These are phyloP conservation scores for Atta cephalotes DNA, from an alignment of 1,140 invertebrate species.

Conservation along the genomic window DNA sequence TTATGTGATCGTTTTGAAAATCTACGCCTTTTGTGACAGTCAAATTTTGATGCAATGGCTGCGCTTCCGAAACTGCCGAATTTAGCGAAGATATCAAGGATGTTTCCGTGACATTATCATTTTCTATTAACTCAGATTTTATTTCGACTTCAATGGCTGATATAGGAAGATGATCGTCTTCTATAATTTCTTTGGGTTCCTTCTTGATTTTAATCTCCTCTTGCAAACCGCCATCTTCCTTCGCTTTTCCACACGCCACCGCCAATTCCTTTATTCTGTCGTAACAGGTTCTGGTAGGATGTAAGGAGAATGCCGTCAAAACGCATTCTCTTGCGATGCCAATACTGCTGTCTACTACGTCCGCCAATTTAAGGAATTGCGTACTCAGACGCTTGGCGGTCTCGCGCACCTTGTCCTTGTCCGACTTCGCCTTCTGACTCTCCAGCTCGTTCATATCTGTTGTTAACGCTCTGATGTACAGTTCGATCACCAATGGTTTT, in stretches of 20 bases:
- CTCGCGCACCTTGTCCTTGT: constrained; percentile 86
- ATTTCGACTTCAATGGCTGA: neutral
- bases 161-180: neutral
- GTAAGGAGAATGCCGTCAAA: constrained; percentile 89
- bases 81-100: neutral
- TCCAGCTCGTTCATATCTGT: constrained; percentile 92
- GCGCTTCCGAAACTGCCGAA: neutral
- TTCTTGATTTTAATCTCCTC: constrained; percentile 28
- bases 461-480: constrained; percentile 91
- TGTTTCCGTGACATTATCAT: constrained; percentile 8
- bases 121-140: constrained; percentile 12
- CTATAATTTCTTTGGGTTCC: constrained; percentile 39
- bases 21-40: constrained; percentile 63
- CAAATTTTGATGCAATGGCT: constrained; percentile 9
- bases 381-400: constrained; percentile 86
- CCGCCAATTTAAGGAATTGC: constrained; percentile 88
- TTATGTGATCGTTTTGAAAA: constrained; percentile 68
- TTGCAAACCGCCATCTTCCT: constrained; percentile 62
- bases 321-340: constrained; percentile 88
- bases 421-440: constrained; percentile 88
- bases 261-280: constrained; percentile 87
- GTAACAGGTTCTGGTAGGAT: constrained; percentile 87
- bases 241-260: constrained; percentile 86
- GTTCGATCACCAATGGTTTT: constrained; percentile 89
- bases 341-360: constrained; percentile 87